These are phyloP conservation scores for Nothocercus nigrocapillus DNA, from an alignment of 2,113 vertebrate genomes.

Conservation along the genomic window DNA sequence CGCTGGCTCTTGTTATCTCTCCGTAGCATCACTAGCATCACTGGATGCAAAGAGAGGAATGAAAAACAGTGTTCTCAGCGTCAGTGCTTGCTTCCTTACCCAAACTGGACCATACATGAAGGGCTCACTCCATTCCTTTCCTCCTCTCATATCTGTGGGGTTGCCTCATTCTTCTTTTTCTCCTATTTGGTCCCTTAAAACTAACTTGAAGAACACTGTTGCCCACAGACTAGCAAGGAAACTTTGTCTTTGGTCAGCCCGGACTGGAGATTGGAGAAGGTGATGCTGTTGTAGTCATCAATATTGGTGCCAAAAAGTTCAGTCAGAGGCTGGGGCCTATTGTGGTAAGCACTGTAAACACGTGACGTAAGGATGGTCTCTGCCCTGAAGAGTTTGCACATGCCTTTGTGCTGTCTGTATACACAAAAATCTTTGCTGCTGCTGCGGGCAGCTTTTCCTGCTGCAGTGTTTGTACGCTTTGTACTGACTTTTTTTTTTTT, in stretches of 20 bases:
- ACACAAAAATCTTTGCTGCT: neutral
- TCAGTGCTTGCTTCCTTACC: neutral
- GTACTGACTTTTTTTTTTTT: neutral
- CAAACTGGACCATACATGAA: no score
- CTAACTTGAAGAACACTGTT: neutral
- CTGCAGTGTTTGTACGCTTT: neutral
- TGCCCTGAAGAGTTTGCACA: neutral
- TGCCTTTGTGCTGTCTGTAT: neutral
- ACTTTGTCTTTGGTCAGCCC: neutral
- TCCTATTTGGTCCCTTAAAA: neutral
- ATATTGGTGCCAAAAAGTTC: neutral
- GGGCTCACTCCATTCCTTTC: neutral
- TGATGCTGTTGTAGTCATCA: neutral
- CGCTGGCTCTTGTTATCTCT: neutral
- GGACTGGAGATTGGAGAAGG: neutral
- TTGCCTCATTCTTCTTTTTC: neutral
- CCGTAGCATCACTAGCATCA: neutral
- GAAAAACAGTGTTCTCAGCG: neutral
- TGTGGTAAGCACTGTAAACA: neutral
- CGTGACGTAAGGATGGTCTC: neutral
- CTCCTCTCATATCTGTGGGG: neutral
- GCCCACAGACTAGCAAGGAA: neutral
- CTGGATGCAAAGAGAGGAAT: neutral
- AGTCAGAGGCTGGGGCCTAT: neutral
- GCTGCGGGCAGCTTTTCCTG: neutral